Percentiles rank a stretch among this genome's conserved stretches.
These are phyloP conservation scores for Monochamus saltuarius DNA, from an alignment of 1,140 invertebrate genomes.

Conservation along the genomic window DNA sequence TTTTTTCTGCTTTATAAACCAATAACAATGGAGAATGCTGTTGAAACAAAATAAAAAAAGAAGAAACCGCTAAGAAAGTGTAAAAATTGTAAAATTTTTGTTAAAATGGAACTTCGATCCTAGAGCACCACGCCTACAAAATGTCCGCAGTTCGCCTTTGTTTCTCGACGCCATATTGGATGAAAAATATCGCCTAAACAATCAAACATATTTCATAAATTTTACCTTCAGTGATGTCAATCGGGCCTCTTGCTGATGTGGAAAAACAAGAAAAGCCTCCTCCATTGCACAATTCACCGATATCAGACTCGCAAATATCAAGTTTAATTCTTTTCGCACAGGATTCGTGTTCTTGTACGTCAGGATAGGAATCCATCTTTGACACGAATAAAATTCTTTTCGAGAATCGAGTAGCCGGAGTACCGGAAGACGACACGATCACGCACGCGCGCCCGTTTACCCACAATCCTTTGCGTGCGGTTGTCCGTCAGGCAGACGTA, in stretches of 20 bases:
- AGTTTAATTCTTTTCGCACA: conserved; percentile 49
- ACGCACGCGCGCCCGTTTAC: conserved; percentile 26
- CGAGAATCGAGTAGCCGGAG: conserved; percentile 29
- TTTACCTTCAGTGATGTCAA: conserved; percentile 50
- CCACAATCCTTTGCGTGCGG: conserved; percentile 23
- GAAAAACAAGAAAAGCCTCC: conserved; percentile 45
- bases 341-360: conserved; percentile 49
- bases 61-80: conserved; percentile 2
- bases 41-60: background rate
- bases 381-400: conserved; percentile 49
- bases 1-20: conserved; percentile 14
- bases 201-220: conserved; percentile 51
- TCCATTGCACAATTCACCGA: conserved; percentile 42
- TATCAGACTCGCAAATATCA: conserved; percentile 40
- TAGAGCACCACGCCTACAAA: conserved; percentile 48
- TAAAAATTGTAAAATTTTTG: conserved; percentile 17
- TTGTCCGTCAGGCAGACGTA: conserved; percentile 7
- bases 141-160: conserved; percentile 45
- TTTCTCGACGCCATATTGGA: conserved; percentile 51
- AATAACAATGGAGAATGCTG: background rate
- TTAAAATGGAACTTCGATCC: conserved; percentile 20
- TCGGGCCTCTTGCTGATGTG: conserved; percentile 34
- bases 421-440: conserved; percentile 19
- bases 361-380: conserved; percentile 51
- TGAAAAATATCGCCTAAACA: conserved; percentile 46